Evolutionary conservation across 1,140 invertebrate genomes (phyloP), one percentile per base, ranked within the genome.

Genomic region (Chymomyza costata): DNA sequence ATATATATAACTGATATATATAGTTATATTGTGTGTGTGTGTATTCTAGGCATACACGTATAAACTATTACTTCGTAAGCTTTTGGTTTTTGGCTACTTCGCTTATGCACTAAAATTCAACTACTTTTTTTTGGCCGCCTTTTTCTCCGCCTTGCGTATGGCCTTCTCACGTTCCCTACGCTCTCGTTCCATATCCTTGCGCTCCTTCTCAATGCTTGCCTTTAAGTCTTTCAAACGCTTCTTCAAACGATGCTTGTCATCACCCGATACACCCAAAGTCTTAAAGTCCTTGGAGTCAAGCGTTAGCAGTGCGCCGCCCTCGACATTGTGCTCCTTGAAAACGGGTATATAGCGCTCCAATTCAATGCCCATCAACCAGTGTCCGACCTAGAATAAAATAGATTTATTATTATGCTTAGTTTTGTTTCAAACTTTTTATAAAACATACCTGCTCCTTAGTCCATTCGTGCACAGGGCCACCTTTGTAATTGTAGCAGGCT

Each of bases 231-330:
- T 97, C 34, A 97, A 89, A 80, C 95, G 95, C 35, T 95, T 91
- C 85, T 97, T 97, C 57, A 97, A 87, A 50, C 92, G 88, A 49
- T 90, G 89, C 60, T 95, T 94, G 82, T 96, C 94, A 35, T 95
- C 93, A 3, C 91, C 90, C 37, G 87, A 88, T 19, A 97, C 90
- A 16, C 94, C 94, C 28, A 96, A 88, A 50, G 90, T 89, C 88
- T 98, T 98, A 28, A 98, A 89, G 86, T 95, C 94, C 13, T 93
- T 90, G 1, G 94, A 94, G 71, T 96, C 95, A 17, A 98, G 87
- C 53, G 92, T 89, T 16, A 97, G 84, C 14, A 98, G 87, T 37
- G 92, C 91, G 15, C 90, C 88, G 6, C 97, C 97, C 76, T 93
- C 93, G 19, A 98, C 92, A 65, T 92, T 91, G 65, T 93, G 91